These are phyloP conservation scores for Chelidonichthys spinosus DNA, from an alignment of 2,797 vertebrate genomes.

Conservation along the genomic window DNA sequence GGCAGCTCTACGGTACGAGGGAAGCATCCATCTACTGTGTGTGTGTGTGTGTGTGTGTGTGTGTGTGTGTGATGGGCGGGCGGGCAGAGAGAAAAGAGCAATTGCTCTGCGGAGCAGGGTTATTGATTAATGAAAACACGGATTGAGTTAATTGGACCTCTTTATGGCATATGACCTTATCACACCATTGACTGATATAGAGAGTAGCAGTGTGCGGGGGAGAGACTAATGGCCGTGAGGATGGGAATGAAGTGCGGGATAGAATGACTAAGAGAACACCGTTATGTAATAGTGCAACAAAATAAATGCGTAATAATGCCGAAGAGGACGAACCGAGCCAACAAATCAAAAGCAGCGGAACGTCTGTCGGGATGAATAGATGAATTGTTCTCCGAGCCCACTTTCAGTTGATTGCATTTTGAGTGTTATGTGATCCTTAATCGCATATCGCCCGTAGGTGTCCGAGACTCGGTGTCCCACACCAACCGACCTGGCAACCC, in stretches of 20 bases:
- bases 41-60: background rate
- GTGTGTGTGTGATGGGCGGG: background rate
- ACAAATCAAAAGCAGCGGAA: background rate
- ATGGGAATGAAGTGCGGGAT: conserved; percentile 35
- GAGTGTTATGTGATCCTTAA: conserved; percentile 5
- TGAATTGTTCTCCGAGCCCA: background rate
- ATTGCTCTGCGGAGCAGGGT: conserved; percentile 50
- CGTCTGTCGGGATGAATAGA: background rate
- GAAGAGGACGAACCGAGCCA: background rate
- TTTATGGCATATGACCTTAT: conserved; percentile 71
- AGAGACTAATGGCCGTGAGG: conserved; percentile 50
- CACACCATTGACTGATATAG: conserved; percentile 42
- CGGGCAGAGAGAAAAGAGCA: conserved; percentile 20
- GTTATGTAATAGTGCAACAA: background rate
- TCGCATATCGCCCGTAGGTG: conserved; percentile 80
- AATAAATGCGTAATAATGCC: background rate
- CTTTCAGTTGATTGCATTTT: background rate
- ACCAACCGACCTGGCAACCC: conserved; percentile 85
- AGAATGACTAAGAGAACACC: conserved; percentile 11
- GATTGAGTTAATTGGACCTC: conserved; percentile 76
- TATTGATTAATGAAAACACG: conserved; percentile 78
- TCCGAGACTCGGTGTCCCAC: conserved; percentile 95
- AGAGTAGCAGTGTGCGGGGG: conserved; percentile 23
- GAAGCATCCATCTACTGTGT: background rate
- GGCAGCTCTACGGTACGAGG: conserved; percentile 93